Base-by-base conservation (phyloP, 2,797 vertebrate genomes). In the Rallus crepitans region DNA sequence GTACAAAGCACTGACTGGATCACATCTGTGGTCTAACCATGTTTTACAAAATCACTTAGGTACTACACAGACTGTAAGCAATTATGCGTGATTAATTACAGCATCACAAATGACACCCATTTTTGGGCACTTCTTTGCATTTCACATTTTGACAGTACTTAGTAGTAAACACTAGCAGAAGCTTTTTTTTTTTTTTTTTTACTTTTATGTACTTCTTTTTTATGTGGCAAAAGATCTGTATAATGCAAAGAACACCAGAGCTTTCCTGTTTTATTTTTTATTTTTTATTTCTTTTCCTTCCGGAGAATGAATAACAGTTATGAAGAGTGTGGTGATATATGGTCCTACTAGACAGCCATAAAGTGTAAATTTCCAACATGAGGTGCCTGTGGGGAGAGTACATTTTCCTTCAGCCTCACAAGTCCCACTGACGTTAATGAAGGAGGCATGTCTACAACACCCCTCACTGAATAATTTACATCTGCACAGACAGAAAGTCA, bases 381-480 rank as follows among this genome's bases (percentile, higher is more conserved):
- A 93, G 73, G 68, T 84, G 70, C 70, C 91, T 85, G 64, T 86
- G 55, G 57, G 84, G 69, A 95, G 87, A 71, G 91, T 79, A 78
- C 57, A 64, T 93, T 95, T 96, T 93, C 82, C 87, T 95, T 91
- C 68, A 89, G 68, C 64, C 61, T 96, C 91, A 87, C 80, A 91
- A 94, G 95, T 90, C 92, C 71, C 53, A 64, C 87, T 93, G 91
- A 94, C 30, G 3, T 95, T 96, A 96, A 97, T 94, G 92, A 96
- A 94, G 88, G 78, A 96, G 82, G 96, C 87, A 92, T 90, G 92
- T 93, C 93, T 92, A 48, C 87, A 94, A 65, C 75, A 96, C 87
- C 89, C 80, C 42, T 95, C 18, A 1, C 66, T 79, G 91, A 96
- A 96, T 96, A 96, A 97, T 97, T 96, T 95, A 96, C 83, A 94